Evolutionary conservation across 2,113 vertebrate genomes (phyloP).

Genomic region (Tyto alba): DNA sequence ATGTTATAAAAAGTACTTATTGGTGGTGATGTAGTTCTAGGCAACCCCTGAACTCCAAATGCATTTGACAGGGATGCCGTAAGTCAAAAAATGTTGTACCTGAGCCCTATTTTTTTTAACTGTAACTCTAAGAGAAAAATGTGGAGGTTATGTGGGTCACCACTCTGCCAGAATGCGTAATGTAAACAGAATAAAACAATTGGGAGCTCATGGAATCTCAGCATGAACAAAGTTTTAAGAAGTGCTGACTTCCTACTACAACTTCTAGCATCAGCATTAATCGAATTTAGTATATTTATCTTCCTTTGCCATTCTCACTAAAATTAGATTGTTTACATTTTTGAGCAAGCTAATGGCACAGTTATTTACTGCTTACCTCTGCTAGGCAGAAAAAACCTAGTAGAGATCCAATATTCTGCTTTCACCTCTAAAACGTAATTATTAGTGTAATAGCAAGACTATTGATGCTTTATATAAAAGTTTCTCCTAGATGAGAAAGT

Average conservation of each 20-base stretch:
- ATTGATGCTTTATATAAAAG: not conserved
- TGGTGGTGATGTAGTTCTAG: not conserved
- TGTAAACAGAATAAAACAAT: constrained; percentile 13
- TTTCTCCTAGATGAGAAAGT: not conserved
- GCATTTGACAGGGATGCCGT: not conserved
- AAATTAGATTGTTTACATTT: constrained; percentile 40
- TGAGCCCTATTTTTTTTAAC: not conserved
- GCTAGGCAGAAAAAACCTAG: not conserved
- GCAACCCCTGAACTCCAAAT: not conserved
- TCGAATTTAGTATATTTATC: not conserved
- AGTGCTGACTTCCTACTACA: constrained; percentile 45
- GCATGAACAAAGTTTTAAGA: constrained; percentile 11
- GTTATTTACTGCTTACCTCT: not conserved
- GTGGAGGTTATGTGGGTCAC: not conserved
- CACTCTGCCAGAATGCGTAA: not conserved
- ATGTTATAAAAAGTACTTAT: not conserved
- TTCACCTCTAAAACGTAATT: not conserved
- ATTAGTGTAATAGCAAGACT: not conserved
- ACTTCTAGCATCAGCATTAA: constrained; percentile 36
- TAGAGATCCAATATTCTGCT: not conserved
- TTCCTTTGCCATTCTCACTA: not conserved
- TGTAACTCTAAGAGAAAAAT: not conserved
- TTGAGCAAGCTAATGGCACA: not conserved
- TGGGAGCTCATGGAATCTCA: not conserved
- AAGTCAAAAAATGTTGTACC: not conserved